A percentile compares a stretch with the other conserved stretches of the same genome.
phyloP scores from a whole-genome alignment of 92 coral and sea anemone genomes.

The Diadumene lineata region DNA sequence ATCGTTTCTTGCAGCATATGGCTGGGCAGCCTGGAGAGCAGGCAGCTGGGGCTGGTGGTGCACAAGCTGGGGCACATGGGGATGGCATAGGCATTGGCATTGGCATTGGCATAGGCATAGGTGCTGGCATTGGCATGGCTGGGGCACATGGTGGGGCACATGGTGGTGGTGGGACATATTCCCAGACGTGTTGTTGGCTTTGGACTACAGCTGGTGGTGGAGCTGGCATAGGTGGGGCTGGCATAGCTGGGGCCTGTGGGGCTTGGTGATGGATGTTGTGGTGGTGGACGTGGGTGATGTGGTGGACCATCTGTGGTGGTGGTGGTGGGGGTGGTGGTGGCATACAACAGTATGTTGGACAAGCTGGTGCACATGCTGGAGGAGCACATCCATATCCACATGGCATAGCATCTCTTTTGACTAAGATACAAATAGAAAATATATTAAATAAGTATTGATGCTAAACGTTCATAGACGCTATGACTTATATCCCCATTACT shows the following conservation, averaged over 20 bases:
- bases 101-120: conserved; percentile 48
- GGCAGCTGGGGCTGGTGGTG: conserved; percentile 37
- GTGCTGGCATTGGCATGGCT: conserved; percentile 64
- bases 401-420: conserved; percentile 92
- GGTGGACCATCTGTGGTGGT: conserved; percentile 87
- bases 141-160: conserved; percentile 67
- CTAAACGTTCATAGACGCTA: too few species aligned
- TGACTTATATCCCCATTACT: too few species aligned
- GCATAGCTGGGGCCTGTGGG: conserved; percentile 77
- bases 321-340: conserved; percentile 98
- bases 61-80: conserved; percentile 30
- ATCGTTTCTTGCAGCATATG: conserved; percentile 77
- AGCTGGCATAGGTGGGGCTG: conserved; percentile 76
- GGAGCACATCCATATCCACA: conserved; percentile 83
- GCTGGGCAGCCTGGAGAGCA: conserved; percentile 72
- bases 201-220: conserved; percentile 91
- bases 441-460: too few species aligned
- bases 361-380: conserved; percentile 73
- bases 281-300: conserved; percentile 77
- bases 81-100: conserved; percentile 30
- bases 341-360: conserved; percentile 69
- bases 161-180: conserved; percentile 87
- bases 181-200: conserved; percentile 95
- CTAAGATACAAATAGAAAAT: conserved; percentile 23
- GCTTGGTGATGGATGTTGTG: conserved; percentile 86